Percentiles rank a stretch among this genome's conserved stretches.
Conservation (phyloP, 2,113 vertebrate species). For the Cricetomys ansorgei region DNA sequence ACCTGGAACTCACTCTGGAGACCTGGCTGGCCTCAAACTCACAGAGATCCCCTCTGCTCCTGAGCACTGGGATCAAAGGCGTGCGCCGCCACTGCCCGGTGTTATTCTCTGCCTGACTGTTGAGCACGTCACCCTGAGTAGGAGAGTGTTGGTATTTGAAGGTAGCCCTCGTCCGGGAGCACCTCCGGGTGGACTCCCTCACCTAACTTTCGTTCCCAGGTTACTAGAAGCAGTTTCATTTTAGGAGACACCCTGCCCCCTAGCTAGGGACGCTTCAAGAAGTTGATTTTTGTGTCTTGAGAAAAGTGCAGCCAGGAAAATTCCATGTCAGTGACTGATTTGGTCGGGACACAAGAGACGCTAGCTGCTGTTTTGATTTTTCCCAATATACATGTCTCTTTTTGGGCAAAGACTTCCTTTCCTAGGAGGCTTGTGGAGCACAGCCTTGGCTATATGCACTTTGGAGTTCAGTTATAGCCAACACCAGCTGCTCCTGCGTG, state of each 20-base stretch:
- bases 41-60: too few relatives aligned
- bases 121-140: constrained; percentile 13
- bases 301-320: constrained; percentile 30
- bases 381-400: not conserved
- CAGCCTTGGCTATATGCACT: not conserved
- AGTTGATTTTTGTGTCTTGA: not conserved
- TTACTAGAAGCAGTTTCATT: not conserved
- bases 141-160: not conserved
- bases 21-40: too few relatives aligned
- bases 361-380: constrained; percentile 48
- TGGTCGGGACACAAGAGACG: constrained; percentile 45
- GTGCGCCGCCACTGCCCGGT: too few relatives aligned
- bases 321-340: not conserved
- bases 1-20: too few relatives aligned
- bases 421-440: not conserved
- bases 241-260: not conserved
- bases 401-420: not conserved
- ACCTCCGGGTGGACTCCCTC: not conserved
- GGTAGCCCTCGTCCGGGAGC: not conserved
- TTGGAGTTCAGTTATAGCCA: constrained; percentile 18
- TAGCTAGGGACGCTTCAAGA: not conserved
- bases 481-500: not conserved
- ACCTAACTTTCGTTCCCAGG: not conserved
- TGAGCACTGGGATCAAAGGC: too few relatives aligned
- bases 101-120: not conserved